Conservation (phyloP, 2,888 invertebrate species). For the Andrena dorsata region DNA sequence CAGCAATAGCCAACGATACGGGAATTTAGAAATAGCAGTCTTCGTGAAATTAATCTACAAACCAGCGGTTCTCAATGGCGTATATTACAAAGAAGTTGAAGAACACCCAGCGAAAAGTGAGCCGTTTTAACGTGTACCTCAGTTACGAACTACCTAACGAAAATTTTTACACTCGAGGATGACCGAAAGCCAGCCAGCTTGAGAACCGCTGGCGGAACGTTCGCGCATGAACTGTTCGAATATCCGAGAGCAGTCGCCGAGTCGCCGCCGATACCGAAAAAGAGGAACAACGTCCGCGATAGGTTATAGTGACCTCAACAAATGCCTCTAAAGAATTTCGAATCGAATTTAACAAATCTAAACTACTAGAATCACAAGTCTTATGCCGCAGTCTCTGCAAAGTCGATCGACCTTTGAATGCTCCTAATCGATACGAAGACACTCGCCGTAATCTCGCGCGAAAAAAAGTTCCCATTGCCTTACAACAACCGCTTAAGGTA, state of each 20-base stretch:
- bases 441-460: not conserved
- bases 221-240: not conserved
- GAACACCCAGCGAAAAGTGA: not conserved
- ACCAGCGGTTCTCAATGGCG: not conserved
- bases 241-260: not conserved
- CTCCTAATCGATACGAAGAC: constrained; percentile 7
- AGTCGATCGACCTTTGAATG: constrained; percentile 20
- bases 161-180: constrained; percentile 6
- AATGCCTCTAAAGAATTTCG: constrained; percentile 34
- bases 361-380: constrained; percentile 52
- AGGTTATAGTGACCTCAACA: constrained; percentile 6
- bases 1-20: constrained; percentile 20
- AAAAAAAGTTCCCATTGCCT: not conserved
- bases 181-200: not conserved
- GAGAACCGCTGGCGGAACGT: constrained; percentile 5
- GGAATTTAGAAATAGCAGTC: constrained; percentile 9
- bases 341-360: constrained; percentile 52
- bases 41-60: not conserved
- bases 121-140: not conserved
- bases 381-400: constrained; percentile 14
- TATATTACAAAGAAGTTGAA: not conserved
- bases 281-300: constrained; percentile 35
- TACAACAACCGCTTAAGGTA: constrained; percentile 23
- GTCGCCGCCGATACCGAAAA: not conserved
- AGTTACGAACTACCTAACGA: not conserved